Conservation (phyloP, 2,797 vertebrate genomes). For the Scolopax rusticola region DNA sequence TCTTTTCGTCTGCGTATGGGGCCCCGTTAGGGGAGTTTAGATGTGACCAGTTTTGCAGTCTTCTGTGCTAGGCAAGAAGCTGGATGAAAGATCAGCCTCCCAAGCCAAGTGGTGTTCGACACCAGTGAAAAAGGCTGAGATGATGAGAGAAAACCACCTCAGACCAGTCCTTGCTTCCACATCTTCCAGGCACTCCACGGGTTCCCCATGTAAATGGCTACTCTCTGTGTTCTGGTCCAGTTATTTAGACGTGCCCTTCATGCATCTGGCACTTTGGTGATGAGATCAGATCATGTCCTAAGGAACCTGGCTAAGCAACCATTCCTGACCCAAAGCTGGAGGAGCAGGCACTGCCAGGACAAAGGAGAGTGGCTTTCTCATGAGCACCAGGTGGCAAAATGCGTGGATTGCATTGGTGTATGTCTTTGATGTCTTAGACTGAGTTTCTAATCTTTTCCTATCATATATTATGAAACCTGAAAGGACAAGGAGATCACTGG, state of each 20-base stretch:
- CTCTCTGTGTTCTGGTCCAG: neutral
- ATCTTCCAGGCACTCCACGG: neutral
- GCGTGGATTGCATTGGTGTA: neutral
- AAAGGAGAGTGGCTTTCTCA: neutral
- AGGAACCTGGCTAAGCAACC: neutral
- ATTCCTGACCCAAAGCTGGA: neutral
- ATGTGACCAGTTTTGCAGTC: neutral
- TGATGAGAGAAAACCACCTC: neutral
- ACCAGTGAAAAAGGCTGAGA: neutral
- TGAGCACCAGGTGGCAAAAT: rapidly evolving
- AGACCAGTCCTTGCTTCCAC: rapidly evolving
- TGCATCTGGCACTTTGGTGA: neutral
- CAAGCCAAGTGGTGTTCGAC: neutral
- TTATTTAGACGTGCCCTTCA: neutral
- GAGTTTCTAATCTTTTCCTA: neutral
- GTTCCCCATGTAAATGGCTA: neutral
- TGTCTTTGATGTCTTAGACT: neutral
- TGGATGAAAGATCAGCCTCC: neutral
- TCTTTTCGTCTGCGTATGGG: neutral
- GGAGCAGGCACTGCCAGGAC: neutral
- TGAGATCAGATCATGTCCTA: neutral
- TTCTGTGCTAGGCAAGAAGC: neutral
- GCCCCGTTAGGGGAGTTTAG: neutral
- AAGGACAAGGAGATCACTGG: neutral
- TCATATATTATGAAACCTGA: neutral